Conservation (phyloP, 1,140 invertebrate species). For the Drosophila eugracilis region DNA sequence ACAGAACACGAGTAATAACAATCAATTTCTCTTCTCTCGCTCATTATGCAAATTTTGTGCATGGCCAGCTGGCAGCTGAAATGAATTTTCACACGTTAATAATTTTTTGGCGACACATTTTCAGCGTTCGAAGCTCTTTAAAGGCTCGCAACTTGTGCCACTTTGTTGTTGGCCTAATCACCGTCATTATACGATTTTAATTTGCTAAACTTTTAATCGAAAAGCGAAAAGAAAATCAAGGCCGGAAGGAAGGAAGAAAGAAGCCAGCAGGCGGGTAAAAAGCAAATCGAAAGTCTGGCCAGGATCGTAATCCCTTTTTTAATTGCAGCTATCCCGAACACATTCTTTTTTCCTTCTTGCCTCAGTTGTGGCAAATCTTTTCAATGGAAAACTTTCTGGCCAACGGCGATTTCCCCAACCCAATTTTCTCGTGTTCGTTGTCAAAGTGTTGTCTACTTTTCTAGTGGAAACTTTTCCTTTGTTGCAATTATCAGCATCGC, state of each 20-base stretch:
- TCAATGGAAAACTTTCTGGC: slow-evolving; percentile 37
- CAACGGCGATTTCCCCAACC: slow-evolving; percentile 33
- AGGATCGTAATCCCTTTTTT: slow-evolving; percentile 76
- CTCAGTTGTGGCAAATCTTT: slow-evolving; percentile 34
- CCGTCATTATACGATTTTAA: slow-evolving; percentile 78
- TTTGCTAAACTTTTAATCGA: slow-evolving; percentile 77
- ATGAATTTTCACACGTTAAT: slow-evolving; percentile 76
- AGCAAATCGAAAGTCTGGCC: slow-evolving; percentile 66
- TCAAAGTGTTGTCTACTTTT: slow-evolving; percentile 74
- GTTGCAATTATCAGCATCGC: slow-evolving; percentile 76
- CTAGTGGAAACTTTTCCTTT: slow-evolving; percentile 61
- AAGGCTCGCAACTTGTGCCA: not conserved
- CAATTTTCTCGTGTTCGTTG: slow-evolving; percentile 33
- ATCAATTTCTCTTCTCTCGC: slow-evolving; percentile 54
- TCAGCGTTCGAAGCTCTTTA: slow-evolving; percentile 21
- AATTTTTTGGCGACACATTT: slow-evolving; percentile 57
- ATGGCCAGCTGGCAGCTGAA: slow-evolving; percentile 46
- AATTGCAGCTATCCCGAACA: slow-evolving; percentile 66
- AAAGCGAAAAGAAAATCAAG: slow-evolving; percentile 43
- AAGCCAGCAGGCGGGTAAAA: slow-evolving; percentile 8
- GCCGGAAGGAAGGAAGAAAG: slow-evolving; percentile 25
- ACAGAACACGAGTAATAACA: slow-evolving; percentile 55
- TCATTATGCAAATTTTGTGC: slow-evolving; percentile 67
- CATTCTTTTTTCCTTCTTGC: slow-evolving; percentile 9
- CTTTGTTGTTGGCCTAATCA: slow-evolving; percentile 60